phyloP scores from a whole-genome alignment of 2,888 invertebrate species.

The Pterobdella sp. region DNA sequence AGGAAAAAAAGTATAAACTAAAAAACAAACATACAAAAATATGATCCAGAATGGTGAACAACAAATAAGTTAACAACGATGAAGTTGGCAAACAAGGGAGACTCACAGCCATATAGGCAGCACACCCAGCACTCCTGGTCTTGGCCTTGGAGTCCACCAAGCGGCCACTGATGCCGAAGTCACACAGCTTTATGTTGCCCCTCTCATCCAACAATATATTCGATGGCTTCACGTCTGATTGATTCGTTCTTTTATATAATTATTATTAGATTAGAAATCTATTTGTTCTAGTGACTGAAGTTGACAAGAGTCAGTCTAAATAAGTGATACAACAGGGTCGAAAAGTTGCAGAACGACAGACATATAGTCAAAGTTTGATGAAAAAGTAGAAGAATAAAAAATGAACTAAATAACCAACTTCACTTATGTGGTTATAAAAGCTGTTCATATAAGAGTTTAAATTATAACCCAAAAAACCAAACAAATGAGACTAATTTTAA shows the following conservation, averaged over 20 bases:
- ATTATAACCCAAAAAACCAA: background rate
- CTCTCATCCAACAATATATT: conserved; percentile 91
- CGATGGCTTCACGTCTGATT: conserved; percentile 84
- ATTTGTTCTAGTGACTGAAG: no score
- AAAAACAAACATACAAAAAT: no score
- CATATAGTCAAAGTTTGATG: background rate
- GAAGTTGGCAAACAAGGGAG: background rate
- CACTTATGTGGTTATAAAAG: no score
- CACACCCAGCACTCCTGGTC: conserved; percentile 90
- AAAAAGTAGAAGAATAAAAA: background rate
- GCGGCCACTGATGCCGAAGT: conserved; percentile 97
- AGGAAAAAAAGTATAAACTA: no score
- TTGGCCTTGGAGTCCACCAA: conserved; percentile 96
- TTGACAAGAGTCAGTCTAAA: no score
- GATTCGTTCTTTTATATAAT: no score
- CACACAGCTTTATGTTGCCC: conserved; percentile 93
- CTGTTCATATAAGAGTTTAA: background rate
- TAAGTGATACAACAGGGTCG: no score
- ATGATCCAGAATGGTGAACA: no score
- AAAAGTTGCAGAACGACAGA: background rate
- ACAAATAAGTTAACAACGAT: no score
- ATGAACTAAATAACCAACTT: background rate
- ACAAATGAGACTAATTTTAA: background rate
- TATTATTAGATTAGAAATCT: no score
- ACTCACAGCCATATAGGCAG: conserved; percentile 96